phyloP scores from a whole-genome alignment of 2,888 invertebrate genomes.

The Taenaris catops region DNA sequence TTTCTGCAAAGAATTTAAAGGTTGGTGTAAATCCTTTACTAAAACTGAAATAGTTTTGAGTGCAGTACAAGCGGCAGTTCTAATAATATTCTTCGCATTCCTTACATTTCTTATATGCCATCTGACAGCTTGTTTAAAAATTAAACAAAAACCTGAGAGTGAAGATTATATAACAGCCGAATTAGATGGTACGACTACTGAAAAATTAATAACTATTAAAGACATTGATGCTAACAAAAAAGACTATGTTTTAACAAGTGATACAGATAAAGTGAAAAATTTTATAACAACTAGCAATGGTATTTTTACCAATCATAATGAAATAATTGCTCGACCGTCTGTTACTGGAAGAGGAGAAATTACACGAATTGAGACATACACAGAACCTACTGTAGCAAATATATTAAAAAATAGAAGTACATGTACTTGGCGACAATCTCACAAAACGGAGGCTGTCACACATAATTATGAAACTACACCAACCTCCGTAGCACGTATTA shows the following conservation, averaged over 20 bases:
- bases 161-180: not conserved
- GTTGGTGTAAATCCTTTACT: constrained; percentile 63
- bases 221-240: not conserved
- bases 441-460: constrained; percentile 37
- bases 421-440: constrained; percentile 55
- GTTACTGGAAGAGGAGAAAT: not conserved
- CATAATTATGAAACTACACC: constrained; percentile 36
- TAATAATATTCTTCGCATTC: constrained; percentile 40
- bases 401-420: constrained; percentile 28
- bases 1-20: constrained; percentile 47
- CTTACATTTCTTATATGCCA: constrained; percentile 51
- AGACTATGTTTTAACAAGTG: not conserved
- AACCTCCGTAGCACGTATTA: not conserved
- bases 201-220: not conserved
- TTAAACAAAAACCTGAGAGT: not conserved
- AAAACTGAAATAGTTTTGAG: constrained; percentile 42
- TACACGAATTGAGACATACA: not conserved
- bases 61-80: constrained; percentile 39
- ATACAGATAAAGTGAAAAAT: not conserved
- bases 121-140: constrained; percentile 37
- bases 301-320: not conserved
- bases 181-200: not conserved
- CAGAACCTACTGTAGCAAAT: not conserved
- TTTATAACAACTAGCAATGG: not conserved
- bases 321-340: not conserved